A percentile compares a stretch with the other conserved stretches of the same genome.
Evolutionary conservation across 2,797 vertebrate species (phyloP).

Genomic region (Varecia variegata): DNA sequence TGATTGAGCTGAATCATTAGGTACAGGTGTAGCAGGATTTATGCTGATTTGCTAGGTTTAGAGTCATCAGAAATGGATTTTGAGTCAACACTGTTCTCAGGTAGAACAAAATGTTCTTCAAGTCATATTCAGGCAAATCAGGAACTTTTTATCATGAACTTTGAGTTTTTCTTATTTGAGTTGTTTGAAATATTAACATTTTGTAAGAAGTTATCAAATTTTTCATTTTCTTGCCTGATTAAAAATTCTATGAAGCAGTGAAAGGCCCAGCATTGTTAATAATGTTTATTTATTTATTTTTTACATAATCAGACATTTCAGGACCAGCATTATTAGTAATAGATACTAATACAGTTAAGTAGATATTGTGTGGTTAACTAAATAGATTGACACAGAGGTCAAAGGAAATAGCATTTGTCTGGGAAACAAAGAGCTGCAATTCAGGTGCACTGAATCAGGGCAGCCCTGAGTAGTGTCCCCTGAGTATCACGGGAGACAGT

Average conservation of each 20-base stretch:
- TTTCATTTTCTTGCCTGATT: conserved; percentile 90
- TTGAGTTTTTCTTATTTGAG: conserved; percentile 86
- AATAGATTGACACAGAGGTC: background rate
- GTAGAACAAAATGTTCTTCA: conserved; percentile 84
- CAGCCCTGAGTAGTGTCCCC: background rate
- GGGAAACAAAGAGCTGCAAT: background rate
- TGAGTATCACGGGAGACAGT: background rate
- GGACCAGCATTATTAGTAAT: background rate
- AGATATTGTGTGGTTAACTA: background rate
- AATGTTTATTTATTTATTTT: no score
- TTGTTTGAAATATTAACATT: conserved; percentile 88
- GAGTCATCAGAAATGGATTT: conserved; percentile 83
- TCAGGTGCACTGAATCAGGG: background rate
- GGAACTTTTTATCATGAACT: conserved; percentile 81
- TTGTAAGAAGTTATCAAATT: conserved; percentile 91
- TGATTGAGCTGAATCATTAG: conserved; percentile 83
- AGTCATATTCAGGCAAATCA: conserved; percentile 86
- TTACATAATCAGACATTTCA: no score
- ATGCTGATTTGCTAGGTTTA: conserved; percentile 92
- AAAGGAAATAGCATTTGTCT: background rate
- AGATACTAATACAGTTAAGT: background rate
- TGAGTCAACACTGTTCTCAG: conserved; percentile 85
- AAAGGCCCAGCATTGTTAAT: background rate
- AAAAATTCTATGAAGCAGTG: conserved; percentile 20
- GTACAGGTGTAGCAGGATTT: conserved; percentile 87